Conservation (phyloP, 2,888 invertebrate species). For the Cyaniris semiargus region DNA sequence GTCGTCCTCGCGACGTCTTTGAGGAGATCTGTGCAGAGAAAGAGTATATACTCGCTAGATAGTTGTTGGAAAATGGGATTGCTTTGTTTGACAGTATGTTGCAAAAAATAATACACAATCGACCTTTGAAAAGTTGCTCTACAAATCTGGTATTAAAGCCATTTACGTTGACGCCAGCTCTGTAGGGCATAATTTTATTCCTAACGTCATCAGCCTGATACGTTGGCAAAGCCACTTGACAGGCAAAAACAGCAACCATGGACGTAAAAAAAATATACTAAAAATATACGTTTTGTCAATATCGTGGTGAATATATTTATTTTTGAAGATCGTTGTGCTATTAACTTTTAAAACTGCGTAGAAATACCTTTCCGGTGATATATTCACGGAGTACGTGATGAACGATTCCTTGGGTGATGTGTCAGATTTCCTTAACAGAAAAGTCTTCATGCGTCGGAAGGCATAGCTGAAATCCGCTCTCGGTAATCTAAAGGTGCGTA, state of each 20-base stretch:
- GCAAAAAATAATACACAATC: too few species aligned
- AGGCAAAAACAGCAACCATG: neutral
- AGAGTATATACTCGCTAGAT: neutral
- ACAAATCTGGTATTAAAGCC: too few species aligned
- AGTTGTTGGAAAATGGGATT: too few species aligned
- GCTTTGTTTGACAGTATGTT: too few species aligned
- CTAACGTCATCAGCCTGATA: neutral
- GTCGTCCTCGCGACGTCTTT: constrained; percentile 48
- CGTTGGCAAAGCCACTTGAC: neutral
- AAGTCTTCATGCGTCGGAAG: constrained; percentile 56
- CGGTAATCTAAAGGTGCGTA: constrained; percentile 51
- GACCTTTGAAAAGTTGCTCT: too few species aligned
- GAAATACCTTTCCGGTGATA: constrained; percentile 53
- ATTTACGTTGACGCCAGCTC: too few species aligned
- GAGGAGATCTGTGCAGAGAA: constrained; percentile 51
- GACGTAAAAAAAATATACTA: too few species aligned
- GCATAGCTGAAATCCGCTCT: constrained; percentile 59
- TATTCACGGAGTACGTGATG: constrained; percentile 50
- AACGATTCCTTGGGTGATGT: constrained; percentile 47
- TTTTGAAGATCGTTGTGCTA: too few species aligned
- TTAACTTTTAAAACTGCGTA: too few species aligned
- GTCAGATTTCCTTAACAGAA: constrained; percentile 50
- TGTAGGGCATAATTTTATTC: too few species aligned
- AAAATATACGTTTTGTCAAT: neutral
- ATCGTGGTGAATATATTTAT: neutral